Percentiles rank a stretch among this genome's conserved stretches.
These are phyloP conservation scores for Odocoileus virginianus DNA, from an alignment of 2,113 vertebrate genomes.

Conservation along the genomic window DNA sequence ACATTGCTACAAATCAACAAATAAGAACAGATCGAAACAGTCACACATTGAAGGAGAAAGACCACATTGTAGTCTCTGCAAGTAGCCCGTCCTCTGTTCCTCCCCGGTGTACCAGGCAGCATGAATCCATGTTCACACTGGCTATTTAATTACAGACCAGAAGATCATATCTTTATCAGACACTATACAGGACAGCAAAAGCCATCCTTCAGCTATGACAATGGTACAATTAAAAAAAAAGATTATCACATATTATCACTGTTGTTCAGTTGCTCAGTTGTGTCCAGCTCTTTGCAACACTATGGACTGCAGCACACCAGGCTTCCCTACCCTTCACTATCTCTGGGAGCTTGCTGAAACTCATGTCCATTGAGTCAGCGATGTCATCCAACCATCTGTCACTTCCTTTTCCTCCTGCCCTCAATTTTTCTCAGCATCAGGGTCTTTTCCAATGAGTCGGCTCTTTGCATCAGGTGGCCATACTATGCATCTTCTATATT, in stretches of 20 bases:
- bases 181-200: background rate
- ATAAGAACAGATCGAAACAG: background rate
- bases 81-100: accelerated
- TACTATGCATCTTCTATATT: background rate
- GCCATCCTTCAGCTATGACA: background rate
- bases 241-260: background rate
- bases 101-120: background rate
- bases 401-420: background rate
- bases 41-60: accelerated
- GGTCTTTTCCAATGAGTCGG: background rate
- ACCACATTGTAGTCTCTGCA: accelerated
- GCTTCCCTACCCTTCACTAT: background rate
- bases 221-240: background rate
- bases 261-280: background rate
- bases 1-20: background rate
- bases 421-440: background rate
- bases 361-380: background rate
- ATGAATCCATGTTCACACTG: background rate
- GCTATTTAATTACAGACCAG: background rate
- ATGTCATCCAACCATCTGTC: background rate
- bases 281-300: background rate
- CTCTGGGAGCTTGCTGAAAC: background rate
- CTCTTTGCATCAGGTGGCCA: background rate
- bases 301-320: background rate
- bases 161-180: background rate